These are phyloP conservation scores for Biston betularia DNA, from an alignment of 2,888 invertebrate species.

Conservation along the genomic window DNA sequence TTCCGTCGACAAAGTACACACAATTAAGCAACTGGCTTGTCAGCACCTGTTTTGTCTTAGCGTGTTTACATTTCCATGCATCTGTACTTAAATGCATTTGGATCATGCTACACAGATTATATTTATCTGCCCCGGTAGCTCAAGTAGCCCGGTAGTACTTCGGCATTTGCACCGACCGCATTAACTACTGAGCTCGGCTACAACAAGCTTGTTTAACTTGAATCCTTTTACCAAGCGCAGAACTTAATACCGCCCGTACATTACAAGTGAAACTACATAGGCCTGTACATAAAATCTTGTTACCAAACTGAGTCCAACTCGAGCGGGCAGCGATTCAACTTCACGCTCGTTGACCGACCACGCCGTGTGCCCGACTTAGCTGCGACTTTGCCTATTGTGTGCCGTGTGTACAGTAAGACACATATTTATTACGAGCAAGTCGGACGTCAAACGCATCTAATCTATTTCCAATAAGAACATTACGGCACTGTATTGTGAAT, in stretches of 20 bases:
- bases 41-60: conserved; percentile 59
- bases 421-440: background rate
- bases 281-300: conserved; percentile 31
- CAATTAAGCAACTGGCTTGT: conserved; percentile 72
- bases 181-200: no score
- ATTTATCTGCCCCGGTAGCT: background rate
- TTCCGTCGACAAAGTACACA: conserved; percentile 54
- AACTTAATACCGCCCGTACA: background rate
- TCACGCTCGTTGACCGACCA: conserved; percentile 42
- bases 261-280: conserved; percentile 19
- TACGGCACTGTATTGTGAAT: no score
- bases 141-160: no score
- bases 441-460: background rate
- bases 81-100: background rate
- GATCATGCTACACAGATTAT: background rate
- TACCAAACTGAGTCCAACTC: conserved; percentile 32
- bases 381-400: conserved; percentile 39
- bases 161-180: no score
- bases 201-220: no score
- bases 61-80: conserved; percentile 10
- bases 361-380: conserved; percentile 51
- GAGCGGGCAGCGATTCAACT: conserved; percentile 17
- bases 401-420: conserved; percentile 2
- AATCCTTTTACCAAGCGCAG: background rate
- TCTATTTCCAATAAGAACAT: no score